Conservation (phyloP, 2,113 vertebrate species). For the Notarius quadriscutis region DNA sequence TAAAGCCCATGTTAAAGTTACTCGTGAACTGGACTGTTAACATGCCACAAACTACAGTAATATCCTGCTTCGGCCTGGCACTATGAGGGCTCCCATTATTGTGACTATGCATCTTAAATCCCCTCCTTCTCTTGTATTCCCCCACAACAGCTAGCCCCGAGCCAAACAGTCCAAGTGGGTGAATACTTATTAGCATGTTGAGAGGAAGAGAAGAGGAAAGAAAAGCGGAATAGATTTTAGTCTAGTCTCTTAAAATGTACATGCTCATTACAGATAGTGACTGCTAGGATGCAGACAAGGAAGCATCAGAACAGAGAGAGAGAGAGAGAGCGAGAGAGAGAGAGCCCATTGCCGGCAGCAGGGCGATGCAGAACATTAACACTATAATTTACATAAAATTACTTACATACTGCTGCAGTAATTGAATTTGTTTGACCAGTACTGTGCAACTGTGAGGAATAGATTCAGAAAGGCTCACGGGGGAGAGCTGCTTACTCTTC, state of each 20-base stretch:
- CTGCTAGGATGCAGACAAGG: constrained; percentile 64
- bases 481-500: constrained; percentile 77
- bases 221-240: constrained; percentile 56
- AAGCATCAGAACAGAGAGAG: constrained; percentile 73
- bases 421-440: constrained; percentile 95
- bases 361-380: constrained; percentile 93
- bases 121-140: constrained; percentile 53
- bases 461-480: constrained; percentile 78
- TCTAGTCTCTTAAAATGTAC: constrained; percentile 65
- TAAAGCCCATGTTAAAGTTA: constrained; percentile 11
- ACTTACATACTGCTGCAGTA: constrained; percentile 91
- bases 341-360: constrained; percentile 78
- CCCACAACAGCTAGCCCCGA: constrained; percentile 55
- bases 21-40: constrained; percentile 33
- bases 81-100: constrained; percentile 56
- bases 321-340: constrained; percentile 60
- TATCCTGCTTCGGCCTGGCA: constrained; percentile 37
- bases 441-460: constrained; percentile 81
- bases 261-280: constrained; percentile 63
- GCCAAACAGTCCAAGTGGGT: constrained; percentile 57
- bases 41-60: constrained; percentile 41
- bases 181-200: constrained; percentile 61
- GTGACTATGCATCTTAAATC: constrained; percentile 51
- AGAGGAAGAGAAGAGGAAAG: constrained; percentile 47
- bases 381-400: constrained; percentile 97